Base-by-base conservation (phyloP, 2,113 vertebrate genomes). In the Hydrolagus affinis region DNA sequence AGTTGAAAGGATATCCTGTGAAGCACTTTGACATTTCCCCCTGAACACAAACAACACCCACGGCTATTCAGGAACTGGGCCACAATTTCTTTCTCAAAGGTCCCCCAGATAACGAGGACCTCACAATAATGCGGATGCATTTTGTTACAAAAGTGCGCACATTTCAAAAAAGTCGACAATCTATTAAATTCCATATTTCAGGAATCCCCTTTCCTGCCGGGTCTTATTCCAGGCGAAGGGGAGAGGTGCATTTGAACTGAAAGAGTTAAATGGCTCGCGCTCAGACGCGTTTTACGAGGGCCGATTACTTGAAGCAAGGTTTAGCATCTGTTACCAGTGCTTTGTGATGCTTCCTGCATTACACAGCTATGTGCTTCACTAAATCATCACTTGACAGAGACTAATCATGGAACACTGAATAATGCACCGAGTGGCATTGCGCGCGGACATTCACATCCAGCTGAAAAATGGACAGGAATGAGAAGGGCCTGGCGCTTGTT, bases 381-480 rank as follows among this genome's bases (percentile, higher is more conserved):
- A 30, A 64, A 66, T 83, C 78, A 83, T 83, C 60, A 32, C 66
- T 66, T 83, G 76, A 80, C 76, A 80, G 57, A 28, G 76, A 62
- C 57, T 80, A 83, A 83, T 83, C 78, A 83, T 44, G 44, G 44
- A 83, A 83, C 62, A 32, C 15, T 66, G 78, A 66, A 83, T 83
- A 80, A 28, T 25, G n/a, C 56, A 64, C 77, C 59, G 23, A 64
- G 57, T 64, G 78, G 66, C 60, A 66, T 80, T 15, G 60, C 57
- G 44, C 76, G 62, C 30, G 60, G 32, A 83, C 60, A 83, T 19
- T 30, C 77, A 3, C 59, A 80, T 64, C 64, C 30, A 64, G 60
- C 15, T 83, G 78, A 66, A 28, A 83, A 83, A 83, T 83, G 15
- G 25, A 62, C 23, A 66, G 60, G 66, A 66, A 83, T 83, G 60